Evolutionary conservation across 2,113 vertebrate genomes (phyloP), one percentile per base, ranked within the genome.

Genomic region (Peromyscus californicus): DNA sequence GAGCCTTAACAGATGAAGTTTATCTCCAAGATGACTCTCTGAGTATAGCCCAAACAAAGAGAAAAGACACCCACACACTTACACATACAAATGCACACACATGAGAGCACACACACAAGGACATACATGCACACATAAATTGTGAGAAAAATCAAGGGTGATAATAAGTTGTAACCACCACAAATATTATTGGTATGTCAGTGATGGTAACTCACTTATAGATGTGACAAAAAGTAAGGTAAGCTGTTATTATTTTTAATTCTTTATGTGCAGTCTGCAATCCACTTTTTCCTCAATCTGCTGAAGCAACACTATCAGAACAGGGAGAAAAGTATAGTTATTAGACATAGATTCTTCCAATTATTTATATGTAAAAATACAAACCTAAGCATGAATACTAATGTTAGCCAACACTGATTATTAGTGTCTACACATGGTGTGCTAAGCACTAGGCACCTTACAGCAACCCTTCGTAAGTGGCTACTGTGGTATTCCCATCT

Each of bases 141-240:
- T 87, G 76, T 78, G 86, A 57, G 61, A 39, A 95, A 95, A 95
- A 84, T 94, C 82, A 82, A 76, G 76, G 36, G 65, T 74, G 90
- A 54, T 74, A 54, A 48, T 96, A 57, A 94, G 31, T 29, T 31
- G 22, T 87, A 96, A 75, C 48, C 61, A 74, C 36, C 31, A 45
- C 86, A 94, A 65, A 51, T 82, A 91, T n/a, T 78, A 84, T 85
- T 63, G 89, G 65, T 48, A 26, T 42, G 65, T 93, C 39, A 21
- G 17, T n/a, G 72, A 70, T 51, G n/a, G 74, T 70, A 94, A 87
- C 84, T 96, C 31, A 74, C 70, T 89, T 16, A 24, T 12, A 89
- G 57, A 91, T 96, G 51, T 69, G 95, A 95, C 83, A 45, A 95
- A 75, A 83, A 63, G 82, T 31, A 45, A 90, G 89, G 67, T 86